Evolutionary conservation across 2,888 invertebrate species (phyloP).

Genomic region (Drosophila neonasuta): DNA sequence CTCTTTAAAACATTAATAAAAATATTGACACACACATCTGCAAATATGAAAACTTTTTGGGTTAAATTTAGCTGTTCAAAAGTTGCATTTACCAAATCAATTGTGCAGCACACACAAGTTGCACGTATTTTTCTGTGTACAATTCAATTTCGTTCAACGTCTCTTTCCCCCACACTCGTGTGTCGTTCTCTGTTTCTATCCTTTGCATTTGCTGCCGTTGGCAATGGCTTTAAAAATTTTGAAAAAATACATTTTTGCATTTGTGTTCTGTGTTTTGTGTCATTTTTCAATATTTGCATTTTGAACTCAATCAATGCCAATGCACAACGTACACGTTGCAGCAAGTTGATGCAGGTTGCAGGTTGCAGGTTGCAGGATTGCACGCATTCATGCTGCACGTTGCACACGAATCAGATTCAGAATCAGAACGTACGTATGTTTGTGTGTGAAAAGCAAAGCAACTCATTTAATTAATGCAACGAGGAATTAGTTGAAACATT

Average conservation of each 20-base stretch:
- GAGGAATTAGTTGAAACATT: slow-evolving; percentile 45
- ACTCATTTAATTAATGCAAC: slow-evolving; percentile 58
- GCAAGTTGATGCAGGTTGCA: slow-evolving; percentile 15
- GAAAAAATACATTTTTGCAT: slow-evolving; percentile 12
- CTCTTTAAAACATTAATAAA: too few species aligned
- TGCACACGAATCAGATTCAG: neutral
- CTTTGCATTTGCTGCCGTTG: neutral
- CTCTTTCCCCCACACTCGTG: neutral
- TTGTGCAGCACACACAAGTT: slow-evolving; percentile 6
- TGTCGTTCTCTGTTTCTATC: neutral
- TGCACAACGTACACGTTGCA: slow-evolving; percentile 11
- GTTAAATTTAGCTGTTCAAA: slow-evolving; percentile 11
- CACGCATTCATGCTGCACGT: neutral
- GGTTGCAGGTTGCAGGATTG: slow-evolving; percentile 9
- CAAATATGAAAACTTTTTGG: neutral
- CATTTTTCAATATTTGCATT: slow-evolving; percentile 37
- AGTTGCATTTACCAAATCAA: slow-evolving; percentile 12
- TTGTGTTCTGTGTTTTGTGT: slow-evolving; percentile 15
- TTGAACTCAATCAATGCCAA: slow-evolving; percentile 33
- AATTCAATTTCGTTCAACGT: slow-evolving; percentile 9
- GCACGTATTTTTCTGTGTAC: slow-evolving; percentile 1
- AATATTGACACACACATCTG: too few species aligned
- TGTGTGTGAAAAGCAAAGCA: slow-evolving; percentile 12
- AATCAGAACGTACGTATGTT: too few species aligned
- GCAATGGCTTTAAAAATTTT: slow-evolving; percentile 1